Conservation (phyloP, 1,140 invertebrate species). For the Nephila pilipes region DNA sequence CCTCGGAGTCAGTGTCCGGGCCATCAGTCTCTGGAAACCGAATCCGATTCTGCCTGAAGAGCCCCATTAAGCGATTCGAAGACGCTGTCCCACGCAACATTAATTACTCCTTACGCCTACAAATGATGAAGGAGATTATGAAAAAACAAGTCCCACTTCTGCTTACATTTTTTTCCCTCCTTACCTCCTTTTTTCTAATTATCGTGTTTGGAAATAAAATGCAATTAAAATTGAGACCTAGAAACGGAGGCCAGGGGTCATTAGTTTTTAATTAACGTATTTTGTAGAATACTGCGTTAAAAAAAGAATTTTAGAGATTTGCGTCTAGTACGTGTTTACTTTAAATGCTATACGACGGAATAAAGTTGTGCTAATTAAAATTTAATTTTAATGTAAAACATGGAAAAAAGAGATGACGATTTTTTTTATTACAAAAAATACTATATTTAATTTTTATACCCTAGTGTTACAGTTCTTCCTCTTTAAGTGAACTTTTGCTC, state of each 20-base stretch:
- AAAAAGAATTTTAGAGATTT: too few relatives aligned
- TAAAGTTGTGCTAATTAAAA: too few relatives aligned
- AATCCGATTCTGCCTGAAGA: neutral
- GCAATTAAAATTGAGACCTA: neutral
- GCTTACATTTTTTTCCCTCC: neutral
- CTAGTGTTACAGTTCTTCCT: too few relatives aligned
- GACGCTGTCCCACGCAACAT: slow-evolving; percentile 21
- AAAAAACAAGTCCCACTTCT: neutral
- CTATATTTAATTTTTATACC: too few relatives aligned
- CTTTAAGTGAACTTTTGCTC: too few relatives aligned
- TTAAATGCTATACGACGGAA: too few relatives aligned
- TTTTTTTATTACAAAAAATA: too few relatives aligned
- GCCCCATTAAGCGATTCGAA: slow-evolving; percentile 43
- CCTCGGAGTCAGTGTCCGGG: neutral
- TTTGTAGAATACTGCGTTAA: too few relatives aligned
- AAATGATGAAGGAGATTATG: slow-evolving; percentile 27
- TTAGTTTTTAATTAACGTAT: too few relatives aligned
- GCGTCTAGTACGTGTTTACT: too few relatives aligned
- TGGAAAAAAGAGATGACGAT: too few relatives aligned
- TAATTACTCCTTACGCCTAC: slow-evolving; percentile 40
- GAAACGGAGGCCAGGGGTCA: neutral
- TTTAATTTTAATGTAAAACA: too few relatives aligned
- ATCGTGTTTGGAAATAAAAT: neutral
- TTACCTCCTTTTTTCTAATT: neutral
- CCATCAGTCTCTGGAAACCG: neutral